Percentiles rank a stretch among this genome's conserved stretches.
phyloP scores from a whole-genome alignment of 2,797 vertebrate genomes.

The Petrocephalus sullivani region DNA sequence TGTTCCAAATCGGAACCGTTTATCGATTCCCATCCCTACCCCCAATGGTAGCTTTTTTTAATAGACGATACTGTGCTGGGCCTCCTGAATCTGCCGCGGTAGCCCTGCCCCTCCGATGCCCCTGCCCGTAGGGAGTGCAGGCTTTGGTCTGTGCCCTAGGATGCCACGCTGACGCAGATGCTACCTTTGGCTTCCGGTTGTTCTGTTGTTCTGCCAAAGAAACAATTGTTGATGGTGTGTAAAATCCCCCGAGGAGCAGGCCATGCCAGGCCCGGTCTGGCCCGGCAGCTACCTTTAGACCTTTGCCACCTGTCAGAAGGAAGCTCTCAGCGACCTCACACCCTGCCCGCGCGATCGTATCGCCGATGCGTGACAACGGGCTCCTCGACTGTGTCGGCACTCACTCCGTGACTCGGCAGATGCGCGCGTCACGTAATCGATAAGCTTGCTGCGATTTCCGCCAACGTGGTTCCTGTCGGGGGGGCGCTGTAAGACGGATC shows the following conservation, averaged over 20 bases:
- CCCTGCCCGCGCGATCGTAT: not conserved
- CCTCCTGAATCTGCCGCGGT: not conserved
- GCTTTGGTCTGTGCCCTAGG: not conserved
- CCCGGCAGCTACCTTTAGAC: not conserved
- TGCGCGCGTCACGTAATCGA: no score
- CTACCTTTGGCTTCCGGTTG: not conserved
- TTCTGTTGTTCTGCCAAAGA: not conserved
- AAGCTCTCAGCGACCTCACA: not conserved
- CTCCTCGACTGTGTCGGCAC: not conserved
- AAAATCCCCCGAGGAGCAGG: not conserved
- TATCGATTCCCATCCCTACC: not conserved
- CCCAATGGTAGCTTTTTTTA: not conserved
- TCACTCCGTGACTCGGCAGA: no score
- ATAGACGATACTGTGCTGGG: not conserved
- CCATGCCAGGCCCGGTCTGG: not conserved
- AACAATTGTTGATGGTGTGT: not conserved
- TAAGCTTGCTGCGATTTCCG: no score
- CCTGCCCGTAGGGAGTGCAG: not conserved
- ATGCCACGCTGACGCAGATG: not conserved
- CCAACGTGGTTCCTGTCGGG: no score
- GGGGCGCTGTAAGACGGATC: no score
- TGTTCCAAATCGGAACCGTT: no score
- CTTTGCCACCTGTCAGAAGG: not conserved
- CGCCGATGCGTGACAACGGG: not conserved
- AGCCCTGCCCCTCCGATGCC: not conserved